phyloP scores from a whole-genome alignment of 2,888 invertebrate genomes.

The Branchipolynoe longqiensis region DNA sequence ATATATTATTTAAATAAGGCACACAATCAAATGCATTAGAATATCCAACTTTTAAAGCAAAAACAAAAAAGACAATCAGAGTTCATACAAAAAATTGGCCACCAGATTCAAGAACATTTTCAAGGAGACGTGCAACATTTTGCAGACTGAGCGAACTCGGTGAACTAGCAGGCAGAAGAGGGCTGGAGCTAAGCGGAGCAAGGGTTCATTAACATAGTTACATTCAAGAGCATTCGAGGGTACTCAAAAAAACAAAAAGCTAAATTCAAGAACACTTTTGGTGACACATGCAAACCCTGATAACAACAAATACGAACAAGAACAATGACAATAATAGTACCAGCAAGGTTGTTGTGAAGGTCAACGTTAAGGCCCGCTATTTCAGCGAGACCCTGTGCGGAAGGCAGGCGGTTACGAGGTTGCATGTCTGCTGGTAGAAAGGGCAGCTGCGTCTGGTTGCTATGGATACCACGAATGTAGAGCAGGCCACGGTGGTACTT shows the following conservation, averaged over 20 bases:
- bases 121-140: no score
- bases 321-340: conserved; percentile 68
- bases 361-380: conserved; percentile 70
- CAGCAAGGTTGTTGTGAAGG: conserved; percentile 80
- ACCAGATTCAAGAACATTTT: no score
- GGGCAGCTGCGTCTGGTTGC: conserved; percentile 15
- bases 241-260: neutral
- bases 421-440: conserved; percentile 7
- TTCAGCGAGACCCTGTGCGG: neutral
- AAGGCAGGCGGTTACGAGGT: neutral
- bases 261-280: neutral
- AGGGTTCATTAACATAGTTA: neutral
- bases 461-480: conserved; percentile 74
- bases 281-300: no score
- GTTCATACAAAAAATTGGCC: no score
- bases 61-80: no score
- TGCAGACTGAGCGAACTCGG: no score
- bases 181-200: no score
- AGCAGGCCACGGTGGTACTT: conserved; percentile 79
- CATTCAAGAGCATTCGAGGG: neutral
- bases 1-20: no score
- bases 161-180: no score
- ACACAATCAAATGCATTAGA: no score
- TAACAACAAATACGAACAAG: neutral
- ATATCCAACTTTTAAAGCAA: no score